Evolutionary conservation across 2,888 invertebrate species (phyloP), one percentile per base, ranked within the genome.

Genomic region (Doris montereyensis): DNA sequence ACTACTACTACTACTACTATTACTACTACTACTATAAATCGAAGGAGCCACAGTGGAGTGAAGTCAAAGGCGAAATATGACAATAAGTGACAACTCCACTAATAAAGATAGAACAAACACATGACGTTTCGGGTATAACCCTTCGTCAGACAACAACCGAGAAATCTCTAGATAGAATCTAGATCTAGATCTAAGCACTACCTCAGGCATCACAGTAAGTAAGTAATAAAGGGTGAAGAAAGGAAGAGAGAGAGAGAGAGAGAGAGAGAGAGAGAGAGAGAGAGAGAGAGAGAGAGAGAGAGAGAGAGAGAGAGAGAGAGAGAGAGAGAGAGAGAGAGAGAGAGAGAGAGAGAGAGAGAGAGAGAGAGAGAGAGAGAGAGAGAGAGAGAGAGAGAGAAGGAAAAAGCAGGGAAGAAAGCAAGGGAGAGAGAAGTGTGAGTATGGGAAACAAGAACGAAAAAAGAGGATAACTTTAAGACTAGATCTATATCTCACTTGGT

Each of bases 251-350:
- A n/a, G 62, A 30, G 68, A 68, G 68, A 28, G 75, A 65, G 32
- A 62, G 62, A 60, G 72, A 72, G 72, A 72, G 72, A 72, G 72
- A 72, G 73, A 58, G 65, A 76, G 76, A 67, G 67, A 76, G 76
- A 76, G 67, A 76, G 67, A 76, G 65, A 76, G 35, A 76, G 67
- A 65, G 67, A 76, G 76, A 65, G 65, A 67, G 76, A 76, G 67
- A 76, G 67, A 67, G 67, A 76, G 67, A 76, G 76, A 76, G 76
- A 67, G 76, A 35, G 67, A 65, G 76, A 41, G 41, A 76, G 67
- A 34, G 41, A 35, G 70, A 70, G 35, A 70, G 70, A 34, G 35
- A 70, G 70, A 35, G 35, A 35, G 34, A 8, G 17, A 17, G 17
- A 8, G 30, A 32, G 10, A 24, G 62, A 21, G 21, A 62, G n/a